Percentiles rank a stretch among this genome's conserved stretches.
phyloP scores from a whole-genome alignment of 2,888 invertebrate species.

The Drosophila anceps region DNA sequence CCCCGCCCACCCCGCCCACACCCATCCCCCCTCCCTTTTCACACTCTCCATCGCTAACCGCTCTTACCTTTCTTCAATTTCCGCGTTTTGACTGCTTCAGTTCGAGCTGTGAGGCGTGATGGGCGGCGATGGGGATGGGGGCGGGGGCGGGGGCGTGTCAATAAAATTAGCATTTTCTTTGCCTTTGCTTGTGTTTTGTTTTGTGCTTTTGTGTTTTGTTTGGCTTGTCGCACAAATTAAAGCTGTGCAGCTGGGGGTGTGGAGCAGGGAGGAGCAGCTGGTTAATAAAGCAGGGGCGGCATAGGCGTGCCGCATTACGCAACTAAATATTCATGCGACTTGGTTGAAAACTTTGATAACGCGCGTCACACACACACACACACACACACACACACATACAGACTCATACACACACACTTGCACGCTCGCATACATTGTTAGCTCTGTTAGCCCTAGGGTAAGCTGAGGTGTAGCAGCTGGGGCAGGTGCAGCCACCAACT shows the following conservation, averaged over 20 bases:
- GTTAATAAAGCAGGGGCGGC: conserved; percentile 22
- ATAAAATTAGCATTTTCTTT: conserved; percentile 81
- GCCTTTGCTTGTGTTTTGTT: conserved; percentile 53
- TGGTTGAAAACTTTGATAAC: conserved; percentile 49
- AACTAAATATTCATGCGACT: conserved; percentile 80
- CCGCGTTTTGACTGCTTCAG: conserved; percentile 39
- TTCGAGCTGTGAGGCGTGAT: neutral
- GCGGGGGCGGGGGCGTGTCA: conserved; percentile 62
- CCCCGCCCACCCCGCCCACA: neutral
- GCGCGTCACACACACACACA: conserved; percentile 6
- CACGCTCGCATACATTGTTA: conserved; percentile 20
- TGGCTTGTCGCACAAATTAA: conserved; percentile 75
- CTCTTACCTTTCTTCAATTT: conserved; percentile 68
- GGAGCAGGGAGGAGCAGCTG: conserved; percentile 3
- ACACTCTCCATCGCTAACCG: conserved; percentile 33
- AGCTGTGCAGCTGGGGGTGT: conserved; percentile 31
- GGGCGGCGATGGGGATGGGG: too few species aligned
- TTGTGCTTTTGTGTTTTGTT: conserved; percentile 53
- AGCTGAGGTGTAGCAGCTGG: neutral
- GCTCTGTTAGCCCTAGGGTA: conserved; percentile 8
- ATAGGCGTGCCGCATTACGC: conserved; percentile 63
- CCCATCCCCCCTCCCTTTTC: neutral
- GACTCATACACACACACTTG: neutral
- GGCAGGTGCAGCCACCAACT: conserved; percentile 53
- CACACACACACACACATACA: neutral